A percentile compares a stretch with the other conserved stretches of the same genome.
Evolutionary conservation across 1,140 invertebrate genomes (phyloP).

Genomic region (Bombus vancouverensis): DNA sequence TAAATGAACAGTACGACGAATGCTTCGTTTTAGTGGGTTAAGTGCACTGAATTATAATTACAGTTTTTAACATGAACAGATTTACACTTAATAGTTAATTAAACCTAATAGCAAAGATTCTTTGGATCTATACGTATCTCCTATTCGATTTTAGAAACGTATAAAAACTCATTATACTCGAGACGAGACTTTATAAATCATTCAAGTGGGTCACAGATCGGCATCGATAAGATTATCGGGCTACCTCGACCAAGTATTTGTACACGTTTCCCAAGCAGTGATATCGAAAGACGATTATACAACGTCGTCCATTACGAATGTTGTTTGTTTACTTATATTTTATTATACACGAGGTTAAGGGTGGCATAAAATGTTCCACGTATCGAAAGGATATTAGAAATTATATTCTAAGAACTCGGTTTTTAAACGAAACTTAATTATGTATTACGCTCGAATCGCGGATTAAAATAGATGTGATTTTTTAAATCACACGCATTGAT

Average conservation of each 20-base stretch:
- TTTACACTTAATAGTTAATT: not conserved
- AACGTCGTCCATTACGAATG: not conserved
- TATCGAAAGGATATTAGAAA: not conserved
- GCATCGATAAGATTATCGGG: slow-evolving; percentile 24
- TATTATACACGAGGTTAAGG: not conserved
- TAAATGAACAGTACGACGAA: not conserved
- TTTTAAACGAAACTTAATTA: not conserved
- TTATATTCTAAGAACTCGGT: not conserved
- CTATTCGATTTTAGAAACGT: not conserved
- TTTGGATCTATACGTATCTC: not conserved
- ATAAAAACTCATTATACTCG: slow-evolving; percentile 22
- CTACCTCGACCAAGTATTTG: slow-evolving; percentile 1
- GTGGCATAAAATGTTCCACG: not conserved
- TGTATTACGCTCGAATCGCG: no score
- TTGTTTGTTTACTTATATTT: slow-evolving; percentile 16
- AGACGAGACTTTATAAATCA: slow-evolving; percentile 32
- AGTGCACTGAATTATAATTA: not conserved
- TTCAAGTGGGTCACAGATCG: slow-evolving; percentile 34
- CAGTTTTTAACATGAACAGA: not conserved
- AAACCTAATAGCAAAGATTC: no score
- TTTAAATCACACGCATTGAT: not conserved
- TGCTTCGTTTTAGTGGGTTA: not conserved
- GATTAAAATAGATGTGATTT: not conserved
- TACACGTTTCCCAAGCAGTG: not conserved
- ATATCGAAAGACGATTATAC: slow-evolving; percentile 24